Evolutionary conservation across 1,140 invertebrate species (phyloP).

Genomic region (Mamestra configurata): DNA sequence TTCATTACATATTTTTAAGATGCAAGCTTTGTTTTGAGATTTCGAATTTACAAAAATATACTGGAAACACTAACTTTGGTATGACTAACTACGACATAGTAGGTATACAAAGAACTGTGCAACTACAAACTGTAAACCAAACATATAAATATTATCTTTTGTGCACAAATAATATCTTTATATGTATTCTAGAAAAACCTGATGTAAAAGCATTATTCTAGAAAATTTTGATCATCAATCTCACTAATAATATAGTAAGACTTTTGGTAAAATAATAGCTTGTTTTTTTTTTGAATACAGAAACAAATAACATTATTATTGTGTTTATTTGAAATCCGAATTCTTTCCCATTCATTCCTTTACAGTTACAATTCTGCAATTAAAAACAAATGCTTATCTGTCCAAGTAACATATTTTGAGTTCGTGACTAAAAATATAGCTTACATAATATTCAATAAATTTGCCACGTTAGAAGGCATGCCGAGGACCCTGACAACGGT

Average conservation of each 20-base stretch:
- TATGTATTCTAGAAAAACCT: not conserved
- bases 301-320: not conserved
- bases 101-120: not conserved
- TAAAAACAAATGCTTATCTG: not conserved
- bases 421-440: not conserved
- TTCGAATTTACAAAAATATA: not conserved
- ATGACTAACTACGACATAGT: not conserved
- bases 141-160: not conserved
- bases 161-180: not conserved
- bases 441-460: not conserved
- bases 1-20: too few relatives aligned
- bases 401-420: not conserved
- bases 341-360: not conserved
- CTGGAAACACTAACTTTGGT: not conserved
- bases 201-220: not conserved
- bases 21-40: not conserved
- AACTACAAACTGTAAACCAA: not conserved
- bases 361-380: not conserved
- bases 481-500: slow-evolving; percentile 13
- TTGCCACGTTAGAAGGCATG: slow-evolving; percentile 1
- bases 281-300: not conserved
- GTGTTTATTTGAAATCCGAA: not conserved
- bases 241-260: not conserved
- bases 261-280: not conserved
- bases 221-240: too few relatives aligned